These are phyloP conservation scores for Polymixis flavicincta DNA, from an alignment of 2,888 invertebrate genomes.

Conservation along the genomic window DNA sequence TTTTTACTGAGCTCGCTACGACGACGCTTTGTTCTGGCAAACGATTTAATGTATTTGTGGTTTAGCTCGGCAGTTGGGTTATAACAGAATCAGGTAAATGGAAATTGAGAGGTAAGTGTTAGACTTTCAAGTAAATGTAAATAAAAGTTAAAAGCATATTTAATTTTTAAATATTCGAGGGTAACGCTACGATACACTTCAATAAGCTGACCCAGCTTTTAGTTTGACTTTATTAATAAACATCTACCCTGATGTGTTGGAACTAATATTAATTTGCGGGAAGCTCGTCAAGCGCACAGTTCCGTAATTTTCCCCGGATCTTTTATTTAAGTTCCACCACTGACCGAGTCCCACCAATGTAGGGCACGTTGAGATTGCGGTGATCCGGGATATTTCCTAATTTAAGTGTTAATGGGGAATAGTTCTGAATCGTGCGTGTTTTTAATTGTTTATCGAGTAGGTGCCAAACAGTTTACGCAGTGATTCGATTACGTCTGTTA, in stretches of 20 bases:
- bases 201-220: neutral
- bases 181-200: neutral
- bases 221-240: slow-evolving; percentile 26
- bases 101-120: neutral
- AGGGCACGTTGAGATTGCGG: slow-evolving; percentile 20
- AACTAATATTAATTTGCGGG: slow-evolving; percentile 53
- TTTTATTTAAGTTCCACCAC: slow-evolving; percentile 45
- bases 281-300: slow-evolving; percentile 35
- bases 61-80: slow-evolving; percentile 29
- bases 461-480: slow-evolving; percentile 44
- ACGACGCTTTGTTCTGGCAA: slow-evolving; percentile 47
- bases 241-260: slow-evolving; percentile 15
- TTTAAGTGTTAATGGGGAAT: slow-evolving; percentile 52
- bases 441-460: slow-evolving; percentile 57
- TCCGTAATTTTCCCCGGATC: slow-evolving; percentile 39
- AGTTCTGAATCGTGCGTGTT: slow-evolving; percentile 37
- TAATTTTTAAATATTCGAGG: neutral
- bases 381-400: slow-evolving; percentile 36
- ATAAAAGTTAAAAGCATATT: neutral
- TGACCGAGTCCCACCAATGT: slow-evolving; percentile 27
- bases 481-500: slow-evolving; percentile 42
- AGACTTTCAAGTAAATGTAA: neutral
- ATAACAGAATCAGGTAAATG: slow-evolving; percentile 18
- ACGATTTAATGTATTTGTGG: slow-evolving; percentile 51
- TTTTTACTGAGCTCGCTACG: slow-evolving; percentile 42